Percentiles rank a stretch among this genome's conserved stretches.
These are phyloP conservation scores for Bicyclus anynana DNA, from an alignment of 1,140 invertebrate genomes.

Conservation along the genomic window DNA sequence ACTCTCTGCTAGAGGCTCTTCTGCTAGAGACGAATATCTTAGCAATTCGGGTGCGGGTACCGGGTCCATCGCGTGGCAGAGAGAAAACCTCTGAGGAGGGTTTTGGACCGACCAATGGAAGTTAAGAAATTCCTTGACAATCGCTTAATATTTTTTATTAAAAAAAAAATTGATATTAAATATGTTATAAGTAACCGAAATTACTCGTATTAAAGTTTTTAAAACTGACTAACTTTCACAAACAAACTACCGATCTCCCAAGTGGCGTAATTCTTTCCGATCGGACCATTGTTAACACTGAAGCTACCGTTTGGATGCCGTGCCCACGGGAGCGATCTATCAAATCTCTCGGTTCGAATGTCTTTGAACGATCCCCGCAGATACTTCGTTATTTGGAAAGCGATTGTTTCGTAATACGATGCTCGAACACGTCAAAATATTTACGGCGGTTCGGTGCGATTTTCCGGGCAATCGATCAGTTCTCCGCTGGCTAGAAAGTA, in stretches of 20 bases:
- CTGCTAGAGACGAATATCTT: too few species aligned
- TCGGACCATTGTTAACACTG: slow-evolving; percentile 17
- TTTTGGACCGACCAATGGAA: too few species aligned
- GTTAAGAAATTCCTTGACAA: too few species aligned
- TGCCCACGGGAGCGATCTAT: slow-evolving; percentile 63
- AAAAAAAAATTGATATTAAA: too few species aligned
- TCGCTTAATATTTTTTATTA: neutral
- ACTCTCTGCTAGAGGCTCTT: too few species aligned
- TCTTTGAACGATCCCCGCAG: slow-evolving; percentile 44
- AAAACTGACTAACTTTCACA: neutral
- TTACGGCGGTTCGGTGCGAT: slow-evolving; percentile 60
- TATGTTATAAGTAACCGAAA: neutral
- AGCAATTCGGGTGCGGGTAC: too few species aligned
- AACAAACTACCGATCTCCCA: slow-evolving; percentile 4
- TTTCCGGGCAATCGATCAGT: slow-evolving; percentile 68
- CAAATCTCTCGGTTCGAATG: slow-evolving; percentile 48
- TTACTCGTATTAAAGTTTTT: neutral
- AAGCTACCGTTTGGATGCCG: slow-evolving; percentile 38
- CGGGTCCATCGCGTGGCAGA: too few species aligned
- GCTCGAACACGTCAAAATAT: slow-evolving; percentile 67
- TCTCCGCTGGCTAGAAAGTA: slow-evolving; percentile 55
- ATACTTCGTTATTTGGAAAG: slow-evolving; percentile 43
- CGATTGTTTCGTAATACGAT: slow-evolving; percentile 69
- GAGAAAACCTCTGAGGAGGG: too few species aligned
- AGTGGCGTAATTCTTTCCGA: slow-evolving; percentile 14